Evolutionary conservation across 1,140 invertebrate genomes (phyloP).

Genomic region (Drosophila equinoxialis): DNA sequence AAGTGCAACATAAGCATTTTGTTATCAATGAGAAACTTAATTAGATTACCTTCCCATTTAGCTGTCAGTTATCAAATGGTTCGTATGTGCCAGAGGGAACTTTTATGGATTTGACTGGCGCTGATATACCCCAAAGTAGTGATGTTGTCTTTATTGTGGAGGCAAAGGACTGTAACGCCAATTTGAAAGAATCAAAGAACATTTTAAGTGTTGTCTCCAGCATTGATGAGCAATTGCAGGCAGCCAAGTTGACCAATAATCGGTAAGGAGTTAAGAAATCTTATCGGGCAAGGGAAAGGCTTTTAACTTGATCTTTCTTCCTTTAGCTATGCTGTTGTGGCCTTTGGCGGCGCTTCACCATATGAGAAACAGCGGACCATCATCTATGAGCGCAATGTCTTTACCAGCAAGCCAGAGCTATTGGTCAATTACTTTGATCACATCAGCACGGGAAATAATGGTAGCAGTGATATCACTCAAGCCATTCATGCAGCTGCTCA

Average conservation of each 20-base stretch:
- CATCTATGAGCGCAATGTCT: conserved; percentile 87
- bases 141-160: conserved; percentile 96
- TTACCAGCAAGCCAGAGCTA: conserved; percentile 85
- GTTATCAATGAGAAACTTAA: background rate
- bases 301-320: background rate
- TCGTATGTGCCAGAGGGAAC: conserved; percentile 88
- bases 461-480: conserved; percentile 87
- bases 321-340: conserved; percentile 89
- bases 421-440: conserved; percentile 70
- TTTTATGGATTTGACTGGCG: conserved; percentile 85
- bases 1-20: conserved; percentile 60
- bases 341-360: conserved; percentile 90
- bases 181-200: conserved; percentile 86
- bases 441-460: conserved; percentile 84
- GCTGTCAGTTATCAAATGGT: conserved; percentile 87
- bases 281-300: no score
- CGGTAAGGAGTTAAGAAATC: conserved; percentile 83
- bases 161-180: conserved; percentile 91
- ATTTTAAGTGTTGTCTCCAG: conserved; percentile 87
- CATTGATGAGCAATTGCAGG: conserved; percentile 87
- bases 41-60: conserved; percentile 54
- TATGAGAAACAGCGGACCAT: conserved; percentile 88
- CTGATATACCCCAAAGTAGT: conserved; percentile 86
- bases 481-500: conserved; percentile 90
- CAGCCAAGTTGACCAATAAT: conserved; percentile 86